Percentiles rank a stretch among this genome's conserved stretches.
These are phyloP conservation scores for Lasioglossum vierecki DNA, from an alignment of 2,888 invertebrate species.

Conservation along the genomic window DNA sequence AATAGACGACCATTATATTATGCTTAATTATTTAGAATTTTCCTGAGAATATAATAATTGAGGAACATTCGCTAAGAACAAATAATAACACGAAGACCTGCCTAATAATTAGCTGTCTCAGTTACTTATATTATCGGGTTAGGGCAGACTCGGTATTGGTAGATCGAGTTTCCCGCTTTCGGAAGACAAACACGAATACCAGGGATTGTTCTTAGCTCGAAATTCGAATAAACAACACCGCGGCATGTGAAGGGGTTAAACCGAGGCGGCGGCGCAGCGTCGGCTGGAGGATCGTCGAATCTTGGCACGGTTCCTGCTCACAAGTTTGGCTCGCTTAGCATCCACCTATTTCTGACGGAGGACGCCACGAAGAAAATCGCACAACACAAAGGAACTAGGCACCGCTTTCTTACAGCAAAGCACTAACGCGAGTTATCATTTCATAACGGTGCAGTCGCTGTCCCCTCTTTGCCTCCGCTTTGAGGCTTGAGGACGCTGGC, in stretches of 20 bases:
- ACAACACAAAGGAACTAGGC: conserved; percentile 2
- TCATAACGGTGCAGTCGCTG: not conserved
- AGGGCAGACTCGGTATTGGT: conserved; percentile 44
- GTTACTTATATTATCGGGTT: conserved; percentile 9
- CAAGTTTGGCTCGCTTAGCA: conserved; percentile 51
- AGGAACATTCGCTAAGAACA: too few species aligned
- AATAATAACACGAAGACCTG: too few species aligned
- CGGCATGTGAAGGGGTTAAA: conserved; percentile 54
- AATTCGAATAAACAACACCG: conserved; percentile 73
- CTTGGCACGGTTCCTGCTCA: conserved; percentile 78
- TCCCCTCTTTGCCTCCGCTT: not conserved
- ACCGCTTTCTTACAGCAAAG: not conserved
- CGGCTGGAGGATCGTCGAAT: conserved; percentile 70
- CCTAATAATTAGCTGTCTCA: too few species aligned
- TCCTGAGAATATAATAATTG: too few species aligned
- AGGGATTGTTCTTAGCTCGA: conserved; percentile 65
- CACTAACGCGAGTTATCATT: conserved; percentile 15
- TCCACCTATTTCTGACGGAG: conserved; percentile 42
- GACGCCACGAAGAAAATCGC: conserved; percentile 36
- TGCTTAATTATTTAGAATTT: too few species aligned
- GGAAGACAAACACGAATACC: conserved; percentile 69
- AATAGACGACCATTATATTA: too few species aligned
- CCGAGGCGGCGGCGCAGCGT: conserved; percentile 20
- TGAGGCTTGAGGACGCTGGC: not conserved
- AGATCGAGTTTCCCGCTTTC: conserved; percentile 52